Percentiles rank a stretch among this genome's conserved stretches.
Conservation (phyloP, 2,113 vertebrate genomes). For the Oncorhynchus clarkii region DNA sequence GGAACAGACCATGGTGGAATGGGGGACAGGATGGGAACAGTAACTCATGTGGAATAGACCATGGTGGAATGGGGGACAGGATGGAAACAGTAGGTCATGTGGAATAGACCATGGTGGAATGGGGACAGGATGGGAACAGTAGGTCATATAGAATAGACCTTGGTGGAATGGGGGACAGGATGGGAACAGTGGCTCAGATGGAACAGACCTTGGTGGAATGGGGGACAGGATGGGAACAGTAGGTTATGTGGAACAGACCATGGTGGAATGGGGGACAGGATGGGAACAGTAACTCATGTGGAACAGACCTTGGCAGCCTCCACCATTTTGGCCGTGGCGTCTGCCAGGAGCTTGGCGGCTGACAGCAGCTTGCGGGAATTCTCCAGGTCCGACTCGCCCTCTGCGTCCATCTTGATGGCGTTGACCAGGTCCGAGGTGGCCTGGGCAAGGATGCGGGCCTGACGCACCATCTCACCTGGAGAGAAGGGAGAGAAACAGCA, state of each 20-base stretch:
- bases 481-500: not conserved
- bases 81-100: no score
- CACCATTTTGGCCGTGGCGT: conserved; percentile 97
- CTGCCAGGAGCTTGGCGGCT: conserved; percentile 91
- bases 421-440: conserved; percentile 95
- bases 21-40: not conserved
- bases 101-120: no score
- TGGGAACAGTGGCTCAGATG: no score
- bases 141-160: no score
- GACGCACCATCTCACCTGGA: conserved; percentile 95
- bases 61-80: no score
- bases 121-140: no score
- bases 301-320: conserved; percentile 90
- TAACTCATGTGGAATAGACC: no score
- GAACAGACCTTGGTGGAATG: not conserved
- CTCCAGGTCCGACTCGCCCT: conserved; percentile 92
- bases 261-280: no score
- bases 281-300: no score
- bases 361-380: conserved; percentile 95
- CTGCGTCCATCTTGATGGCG: conserved; percentile 94
- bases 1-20: conserved; percentile 63
- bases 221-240: no score
- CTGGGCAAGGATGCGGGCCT: conserved; percentile 94
- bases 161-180: no score
- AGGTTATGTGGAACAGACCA: no score